Percentiles rank a stretch among this genome's conserved stretches.
Conservation (phyloP, 2,888 invertebrate genomes). For the Malacosoma neustria region DNA sequence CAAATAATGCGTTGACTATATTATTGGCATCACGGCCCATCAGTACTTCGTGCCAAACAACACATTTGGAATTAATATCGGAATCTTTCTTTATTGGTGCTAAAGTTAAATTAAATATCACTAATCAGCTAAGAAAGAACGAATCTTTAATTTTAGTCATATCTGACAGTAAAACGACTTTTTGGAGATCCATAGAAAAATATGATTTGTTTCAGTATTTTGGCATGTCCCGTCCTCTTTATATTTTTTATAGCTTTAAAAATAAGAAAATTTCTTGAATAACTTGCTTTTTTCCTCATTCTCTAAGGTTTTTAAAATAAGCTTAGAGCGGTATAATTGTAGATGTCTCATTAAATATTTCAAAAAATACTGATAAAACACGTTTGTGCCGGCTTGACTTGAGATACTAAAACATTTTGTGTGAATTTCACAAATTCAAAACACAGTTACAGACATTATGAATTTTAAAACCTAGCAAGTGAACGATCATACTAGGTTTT, state of each 20-base stretch:
- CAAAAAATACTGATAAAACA: conserved; percentile 4
- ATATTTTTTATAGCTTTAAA: not conserved
- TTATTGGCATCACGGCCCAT: conserved; percentile 12
- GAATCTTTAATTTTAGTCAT: conserved; percentile 7
- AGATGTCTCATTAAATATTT: conserved; percentile 5
- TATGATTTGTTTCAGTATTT: conserved; percentile 1
- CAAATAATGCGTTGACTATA: conserved; percentile 9
- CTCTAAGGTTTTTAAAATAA: conserved; percentile 1
- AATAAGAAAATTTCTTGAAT: not conserved
- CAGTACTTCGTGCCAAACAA: conserved; percentile 11
- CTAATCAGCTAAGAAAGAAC: conserved; percentile 1
- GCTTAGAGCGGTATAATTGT: conserved; percentile 5
- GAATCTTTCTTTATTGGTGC: conserved; percentile 9
- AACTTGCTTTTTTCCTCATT: not conserved
- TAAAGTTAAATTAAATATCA: conserved; percentile 12
- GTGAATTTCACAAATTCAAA: conserved; percentile 6
- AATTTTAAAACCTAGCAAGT: conserved; percentile 7
- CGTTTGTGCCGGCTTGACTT: not conserved
- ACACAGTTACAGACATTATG: conserved; percentile 6
- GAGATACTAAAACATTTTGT: conserved; percentile 6
- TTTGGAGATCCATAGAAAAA: conserved; percentile 9
- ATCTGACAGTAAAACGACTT: conserved; percentile 3
- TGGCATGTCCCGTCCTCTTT: not conserved
- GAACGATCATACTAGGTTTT: conserved; percentile 6
- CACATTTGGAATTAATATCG: conserved; percentile 8